A percentile compares a stretch with the other conserved stretches of the same genome.
Conservation (phyloP, 1,140 invertebrate species). For the Holcopasites calliopsidis region DNA sequence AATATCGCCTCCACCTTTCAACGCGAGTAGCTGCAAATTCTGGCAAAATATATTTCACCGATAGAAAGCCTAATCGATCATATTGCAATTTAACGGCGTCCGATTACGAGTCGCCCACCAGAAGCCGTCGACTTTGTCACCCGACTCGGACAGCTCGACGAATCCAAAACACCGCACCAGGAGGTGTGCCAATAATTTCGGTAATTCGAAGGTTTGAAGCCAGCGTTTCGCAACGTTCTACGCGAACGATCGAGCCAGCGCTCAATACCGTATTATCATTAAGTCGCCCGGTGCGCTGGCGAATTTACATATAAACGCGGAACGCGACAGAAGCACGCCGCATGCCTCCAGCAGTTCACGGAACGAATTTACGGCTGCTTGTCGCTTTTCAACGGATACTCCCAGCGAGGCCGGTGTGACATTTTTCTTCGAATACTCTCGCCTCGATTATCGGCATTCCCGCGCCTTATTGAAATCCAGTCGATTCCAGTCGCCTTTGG, state of each 20-base stretch:
- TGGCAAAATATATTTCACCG: too few relatives aligned
- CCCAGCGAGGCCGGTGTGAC: too few relatives aligned
- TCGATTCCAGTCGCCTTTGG: neutral
- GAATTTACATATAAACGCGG: constrained; percentile 41
- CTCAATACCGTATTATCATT: constrained; percentile 30
- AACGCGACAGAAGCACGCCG: neutral
- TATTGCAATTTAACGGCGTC: neutral
- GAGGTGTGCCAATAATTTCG: constrained; percentile 36
- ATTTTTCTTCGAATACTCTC: constrained; percentile 35
- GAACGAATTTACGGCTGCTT: constrained; percentile 53
- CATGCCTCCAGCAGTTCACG: constrained; percentile 32
- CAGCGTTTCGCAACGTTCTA: constrained; percentile 24
- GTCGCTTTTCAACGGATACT: constrained; percentile 30
- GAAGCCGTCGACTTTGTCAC: constrained; percentile 5
- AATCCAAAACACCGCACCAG: neutral
- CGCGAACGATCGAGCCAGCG: neutral
- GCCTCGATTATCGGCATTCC: neutral
- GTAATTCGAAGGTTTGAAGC: constrained; percentile 29
- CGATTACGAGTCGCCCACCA: neutral
- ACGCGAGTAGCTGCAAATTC: too few relatives aligned
- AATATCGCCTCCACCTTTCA: too few relatives aligned
- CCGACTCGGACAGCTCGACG: constrained; percentile 4
- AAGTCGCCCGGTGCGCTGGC: constrained; percentile 27
- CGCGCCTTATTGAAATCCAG: neutral
- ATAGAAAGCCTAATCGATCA: too few relatives aligned